Evolutionary conservation across 1,140 invertebrate species (phyloP), one percentile per base, ranked within the genome.

Genomic region (Diprion similis): DNA sequence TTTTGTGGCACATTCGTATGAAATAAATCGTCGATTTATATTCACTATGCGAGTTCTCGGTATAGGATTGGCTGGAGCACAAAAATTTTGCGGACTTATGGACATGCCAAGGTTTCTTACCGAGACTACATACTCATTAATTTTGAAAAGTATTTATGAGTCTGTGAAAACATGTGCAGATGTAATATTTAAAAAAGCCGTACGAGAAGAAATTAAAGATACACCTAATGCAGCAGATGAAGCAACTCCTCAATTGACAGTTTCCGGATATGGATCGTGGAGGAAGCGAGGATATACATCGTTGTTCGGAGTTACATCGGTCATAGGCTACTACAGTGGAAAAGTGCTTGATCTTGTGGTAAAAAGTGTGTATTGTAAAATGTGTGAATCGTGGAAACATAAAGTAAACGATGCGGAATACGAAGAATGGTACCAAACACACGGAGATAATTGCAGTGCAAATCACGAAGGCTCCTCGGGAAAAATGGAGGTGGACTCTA

Each of bases 221-320:
- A 70, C 67, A n/a, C 46, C 37, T 0, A 69, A 71, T 67, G 70
- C 48, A 64, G 70, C 19, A 46, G 51, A 47, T n/a, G 46, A 72
- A 3, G 48, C 17, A 68, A 69, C 73, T 24, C 15, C 24, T 46
- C 11, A 75, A 48, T 71, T 78, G 10, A 77, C 71, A 24, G 76
- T 75, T 59, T 68, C 71, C 7, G 71, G 77, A 11, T 72, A 79
- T 68, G 79, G 76, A 66, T 75, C 78, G 11, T 81, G 79, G 75
- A 75, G 71, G 64, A 80, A 80, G 66, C 68, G 78, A 19, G 79
- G 77, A 10, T 79, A 73, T 72, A 72, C 74, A 9, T 79, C 79
- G 51, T 68, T 78, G 24, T 78, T 73, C 37, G 80, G 79, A 17
- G 75, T 79, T 51, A 59, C 76, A 67, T 76, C 76, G 17, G 46